Base-by-base conservation (phyloP, 2,113 vertebrate genomes). In the Aleadryas rufinucha region DNA sequence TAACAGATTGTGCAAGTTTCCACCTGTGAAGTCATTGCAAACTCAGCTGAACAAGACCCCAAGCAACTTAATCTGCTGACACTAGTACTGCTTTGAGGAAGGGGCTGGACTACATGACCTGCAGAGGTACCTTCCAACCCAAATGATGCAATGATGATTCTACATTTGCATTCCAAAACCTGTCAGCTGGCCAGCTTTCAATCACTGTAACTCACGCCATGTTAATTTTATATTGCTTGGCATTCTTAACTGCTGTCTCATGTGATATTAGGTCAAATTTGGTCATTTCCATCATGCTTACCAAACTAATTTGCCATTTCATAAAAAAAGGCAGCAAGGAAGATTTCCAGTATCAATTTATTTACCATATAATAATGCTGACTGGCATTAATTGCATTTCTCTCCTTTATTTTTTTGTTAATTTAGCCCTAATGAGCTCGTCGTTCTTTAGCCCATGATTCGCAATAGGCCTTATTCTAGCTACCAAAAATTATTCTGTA, bases 131-230 rank as follows among this genome's bases (percentile, higher is more conserved):
- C 65, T 82, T 82, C 52, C 72, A 71, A 42, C 7, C 41, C 37
- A 70, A 66, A 66, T n/a, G 57, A 75, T 37, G 71, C 49, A 7
- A 2, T 26, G 9, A 27, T 49, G 84, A 61, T 53, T 79, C 61
- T 37, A 21, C n/a, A 19, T 35, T 37, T 69, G 65, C 39, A 35
- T 30, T 87, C 61, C 13, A 75, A 59, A 53, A 30, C n/a, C 27
- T 45, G 44, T 35, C 70, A 81, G 60, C 23, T 19, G 39, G 44
- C 11, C 64, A 82, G 47, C 10, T 60, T 78, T 71, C 69, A 85
- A 52, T 27, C 65, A 39, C 7, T 22, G 13, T 31, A 71, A 64
- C 33, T 28, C 1, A 0, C 6, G 3, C 17, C 35, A 26, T 4
- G 16, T 35, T 61, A 15, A 80, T 80, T 65, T 76, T 30, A 19